Conservation (phyloP, 1,140 invertebrate species). For the Amyelois transitella region DNA sequence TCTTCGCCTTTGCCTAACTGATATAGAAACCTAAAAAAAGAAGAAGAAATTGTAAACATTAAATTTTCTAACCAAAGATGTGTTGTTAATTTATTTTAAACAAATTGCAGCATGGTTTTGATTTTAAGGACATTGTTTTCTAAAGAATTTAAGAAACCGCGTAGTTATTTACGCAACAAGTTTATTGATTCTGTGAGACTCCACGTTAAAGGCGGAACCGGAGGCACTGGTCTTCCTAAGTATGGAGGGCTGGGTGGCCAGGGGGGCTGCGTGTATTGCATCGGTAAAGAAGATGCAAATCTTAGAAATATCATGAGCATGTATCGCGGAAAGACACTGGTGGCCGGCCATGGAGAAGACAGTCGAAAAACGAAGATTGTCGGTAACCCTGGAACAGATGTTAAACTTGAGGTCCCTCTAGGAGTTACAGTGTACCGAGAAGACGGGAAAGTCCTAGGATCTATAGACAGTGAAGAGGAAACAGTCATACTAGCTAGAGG, state of each 20-base stretch:
- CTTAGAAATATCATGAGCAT: constrained; percentile 75
- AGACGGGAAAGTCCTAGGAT: constrained; percentile 79
- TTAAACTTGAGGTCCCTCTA: constrained; percentile 83
- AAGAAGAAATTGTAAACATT: constrained; percentile 8
- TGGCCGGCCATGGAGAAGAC: constrained; percentile 80
- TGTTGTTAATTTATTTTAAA: neutral
- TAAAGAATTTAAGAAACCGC: constrained; percentile 51
- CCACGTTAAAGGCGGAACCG: constrained; percentile 83
- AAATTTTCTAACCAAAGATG: neutral
- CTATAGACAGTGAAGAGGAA: constrained; percentile 82
- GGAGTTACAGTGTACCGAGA: constrained; percentile 85
- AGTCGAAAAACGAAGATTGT: constrained; percentile 84
- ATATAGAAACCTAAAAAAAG: too few species aligned
- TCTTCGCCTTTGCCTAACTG: too few species aligned
- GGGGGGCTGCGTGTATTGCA: constrained; percentile 87
- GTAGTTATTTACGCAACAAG: constrained; percentile 56
- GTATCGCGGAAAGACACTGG: constrained; percentile 76
- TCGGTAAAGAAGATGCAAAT: constrained; percentile 78
- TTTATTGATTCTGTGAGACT: constrained; percentile 86
- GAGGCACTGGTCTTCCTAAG: constrained; percentile 82
- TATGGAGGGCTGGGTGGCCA: constrained; percentile 90
- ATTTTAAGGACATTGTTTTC: constrained; percentile 37
- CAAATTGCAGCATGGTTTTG: constrained; percentile 44
- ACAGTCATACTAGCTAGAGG: constrained; percentile 83
- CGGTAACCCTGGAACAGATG: constrained; percentile 81